Evolutionary conservation across 2,888 invertebrate species (phyloP).

Genomic region (Augochlorella aurata): DNA sequence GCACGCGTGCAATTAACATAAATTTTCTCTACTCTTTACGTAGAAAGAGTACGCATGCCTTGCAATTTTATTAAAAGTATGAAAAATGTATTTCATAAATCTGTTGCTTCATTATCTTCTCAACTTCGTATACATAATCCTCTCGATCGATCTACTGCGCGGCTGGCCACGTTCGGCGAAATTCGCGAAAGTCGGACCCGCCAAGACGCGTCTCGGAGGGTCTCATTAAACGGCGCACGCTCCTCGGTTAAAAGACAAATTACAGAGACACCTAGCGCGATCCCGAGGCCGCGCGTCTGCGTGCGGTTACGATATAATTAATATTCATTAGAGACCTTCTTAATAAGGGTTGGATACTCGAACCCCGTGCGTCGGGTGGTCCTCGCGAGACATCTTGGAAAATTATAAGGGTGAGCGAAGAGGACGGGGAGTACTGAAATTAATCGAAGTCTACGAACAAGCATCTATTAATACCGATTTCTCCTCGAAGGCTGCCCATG

Average conservation of each 20-base stretch:
- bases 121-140: too few relatives aligned
- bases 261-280: background rate
- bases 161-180: too few relatives aligned
- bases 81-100: too few relatives aligned
- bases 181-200: too few relatives aligned
- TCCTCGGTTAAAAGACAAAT: conserved; percentile 30
- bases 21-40: too few relatives aligned
- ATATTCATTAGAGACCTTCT: conserved; percentile 55
- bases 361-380: conserved; percentile 21
- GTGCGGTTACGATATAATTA: conserved; percentile 36
- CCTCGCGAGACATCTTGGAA: conserved; percentile 32
- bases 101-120: too few relatives aligned
- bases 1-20: too few relatives aligned
- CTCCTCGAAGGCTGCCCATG: conserved; percentile 37
- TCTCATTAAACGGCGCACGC: too few relatives aligned
- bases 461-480: conserved; percentile 48
- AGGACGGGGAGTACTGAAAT: conserved; percentile 20
- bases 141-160: too few relatives aligned
- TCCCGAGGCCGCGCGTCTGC: background rate
- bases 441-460: conserved; percentile 52
- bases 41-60: too few relatives aligned
- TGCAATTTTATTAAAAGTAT: too few relatives aligned
- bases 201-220: too few relatives aligned
- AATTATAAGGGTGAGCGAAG: conserved; percentile 25
- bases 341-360: conserved; percentile 49